Conservation (phyloP, 2,113 vertebrate species). For the Psittacula cyanocephala region DNA sequence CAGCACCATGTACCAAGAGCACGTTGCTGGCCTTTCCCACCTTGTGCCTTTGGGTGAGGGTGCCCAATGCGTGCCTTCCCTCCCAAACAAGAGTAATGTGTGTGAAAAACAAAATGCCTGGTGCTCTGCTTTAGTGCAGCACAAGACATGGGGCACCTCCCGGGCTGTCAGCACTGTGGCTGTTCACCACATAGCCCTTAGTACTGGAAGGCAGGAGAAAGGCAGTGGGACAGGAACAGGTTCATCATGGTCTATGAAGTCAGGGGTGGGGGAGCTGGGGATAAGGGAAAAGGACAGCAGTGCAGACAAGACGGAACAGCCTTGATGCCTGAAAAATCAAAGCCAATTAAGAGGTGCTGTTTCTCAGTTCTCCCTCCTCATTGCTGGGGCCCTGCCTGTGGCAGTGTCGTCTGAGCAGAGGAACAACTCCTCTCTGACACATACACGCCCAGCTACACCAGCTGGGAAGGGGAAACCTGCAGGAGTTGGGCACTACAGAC, state of each 20-base stretch:
- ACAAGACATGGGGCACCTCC: background rate
- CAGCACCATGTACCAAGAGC: background rate
- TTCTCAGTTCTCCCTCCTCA: background rate
- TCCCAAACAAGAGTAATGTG: rapidly evolving
- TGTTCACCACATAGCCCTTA: rapidly evolving
- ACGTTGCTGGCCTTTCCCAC: background rate
- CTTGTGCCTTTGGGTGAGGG: background rate
- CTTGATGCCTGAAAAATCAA: background rate
- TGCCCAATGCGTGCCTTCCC: background rate
- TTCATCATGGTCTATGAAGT: background rate
- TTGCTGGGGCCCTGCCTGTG: background rate
- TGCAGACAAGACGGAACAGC: background rate
- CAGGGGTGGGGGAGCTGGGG: rapidly evolving
- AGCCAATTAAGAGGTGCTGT: background rate
- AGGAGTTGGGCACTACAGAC: background rate
- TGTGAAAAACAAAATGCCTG: background rate
- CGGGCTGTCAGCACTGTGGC: background rate
- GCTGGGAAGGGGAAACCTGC: background rate
- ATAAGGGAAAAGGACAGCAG: background rate
- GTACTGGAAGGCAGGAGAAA: background rate
- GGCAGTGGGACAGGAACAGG: background rate
- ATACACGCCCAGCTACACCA: background rate
- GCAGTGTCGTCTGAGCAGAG: background rate
- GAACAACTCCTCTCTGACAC: background rate
- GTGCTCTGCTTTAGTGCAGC: background rate